A percentile compares a stretch with the other conserved stretches of the same genome.
Evolutionary conservation across 1,140 invertebrate genomes (phyloP).

Genomic region (Euura lappo): DNA sequence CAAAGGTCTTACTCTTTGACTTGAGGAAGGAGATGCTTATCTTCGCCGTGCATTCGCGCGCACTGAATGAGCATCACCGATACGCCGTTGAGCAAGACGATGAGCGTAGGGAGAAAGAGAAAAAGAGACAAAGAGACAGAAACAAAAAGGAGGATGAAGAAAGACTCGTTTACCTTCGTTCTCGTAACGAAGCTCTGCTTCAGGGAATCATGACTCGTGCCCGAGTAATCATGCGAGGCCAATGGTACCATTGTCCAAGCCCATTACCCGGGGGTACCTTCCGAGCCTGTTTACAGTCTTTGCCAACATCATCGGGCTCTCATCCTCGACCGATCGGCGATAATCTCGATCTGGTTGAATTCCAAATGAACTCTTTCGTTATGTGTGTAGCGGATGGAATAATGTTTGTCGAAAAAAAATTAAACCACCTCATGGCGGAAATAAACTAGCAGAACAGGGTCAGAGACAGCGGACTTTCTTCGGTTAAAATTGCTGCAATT

Average conservation of each 20-base stretch:
- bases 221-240: background rate
- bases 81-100: too few relatives aligned
- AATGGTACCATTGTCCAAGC: background rate
- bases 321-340: background rate
- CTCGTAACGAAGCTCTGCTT: constrained; percentile 4
- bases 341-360: background rate
- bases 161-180: background rate
- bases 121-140: background rate
- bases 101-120: background rate
- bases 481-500: background rate
- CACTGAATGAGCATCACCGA: too few relatives aligned
- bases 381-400: too few relatives aligned
- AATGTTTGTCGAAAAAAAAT: too few relatives aligned
- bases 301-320: background rate
- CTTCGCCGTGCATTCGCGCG: too few relatives aligned
- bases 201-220: background rate
- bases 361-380: too few relatives aligned
- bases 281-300: background rate
- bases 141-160: background rate
- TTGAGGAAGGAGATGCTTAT: too few relatives aligned
- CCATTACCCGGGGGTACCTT: background rate
- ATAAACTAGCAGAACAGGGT: too few relatives aligned
- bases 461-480: too few relatives aligned
- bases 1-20: too few relatives aligned
- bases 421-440: too few relatives aligned